Evolutionary conservation across 2,888 invertebrate species (phyloP), one percentile per base, ranked within the genome.

Genomic region (Malthinus seriepunctatus): DNA sequence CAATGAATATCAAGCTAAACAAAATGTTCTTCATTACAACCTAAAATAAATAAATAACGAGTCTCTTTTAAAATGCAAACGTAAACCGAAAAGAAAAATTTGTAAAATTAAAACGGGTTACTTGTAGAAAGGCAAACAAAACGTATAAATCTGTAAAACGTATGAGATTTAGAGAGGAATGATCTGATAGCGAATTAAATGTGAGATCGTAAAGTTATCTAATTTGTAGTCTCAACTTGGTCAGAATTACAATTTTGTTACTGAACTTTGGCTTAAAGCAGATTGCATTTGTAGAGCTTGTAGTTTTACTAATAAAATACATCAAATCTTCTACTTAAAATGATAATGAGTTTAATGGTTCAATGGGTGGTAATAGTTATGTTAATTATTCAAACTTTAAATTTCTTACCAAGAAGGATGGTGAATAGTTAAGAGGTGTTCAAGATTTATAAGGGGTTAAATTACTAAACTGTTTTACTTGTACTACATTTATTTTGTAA

Each of bases 141-240:
- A 56, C 38, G 51, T 46, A 32, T 23, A 45, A 44, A 48, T 49
- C 39, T 31, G 34, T 57, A 37, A 51, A 57, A 52, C 47, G 46
- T 47, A 37, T 37, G 32, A 51, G 39, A 32, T 47, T 51, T 47
- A 23, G 45, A n/a, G n/a, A n/a, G n/a, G 3, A 23, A 11, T 38
- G 33, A 48, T 44, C 53, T 15, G 44, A 58, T 48, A 52, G 48
- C 52, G 33, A 52, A 52, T 52, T 57, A 51, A 57, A 48, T 32
- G 34, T 31, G 39, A 44, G 51, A 48, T 57, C 57, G 48, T 48
- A 52, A 52, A 52, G 32, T 57, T 48, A 31, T 32, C 57, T 52
- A 57, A 52, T 57, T 57, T 57, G 52, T 57, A 52, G 52, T 44
- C 48, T 38, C 35, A 42, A 38, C 52, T 52, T 31, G 39, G 12